A percentile compares a stretch with the other conserved stretches of the same genome.
Conservation (phyloP, 2,113 vertebrate genomes). For the Lophura nycthemera region DNA sequence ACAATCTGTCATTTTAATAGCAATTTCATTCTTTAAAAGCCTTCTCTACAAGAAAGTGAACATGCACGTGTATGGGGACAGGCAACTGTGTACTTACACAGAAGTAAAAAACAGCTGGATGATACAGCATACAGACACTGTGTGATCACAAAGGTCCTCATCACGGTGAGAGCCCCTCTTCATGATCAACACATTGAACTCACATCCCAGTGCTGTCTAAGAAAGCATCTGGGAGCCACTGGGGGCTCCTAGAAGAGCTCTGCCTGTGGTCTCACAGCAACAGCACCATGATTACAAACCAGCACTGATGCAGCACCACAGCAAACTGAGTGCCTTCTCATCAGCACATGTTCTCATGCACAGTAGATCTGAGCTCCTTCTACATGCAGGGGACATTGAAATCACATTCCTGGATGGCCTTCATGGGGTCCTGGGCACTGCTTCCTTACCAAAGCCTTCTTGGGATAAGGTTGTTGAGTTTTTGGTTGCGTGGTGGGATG, state of each 20-base stretch:
- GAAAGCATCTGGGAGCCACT: neutral
- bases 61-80: too few relatives aligned
- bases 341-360: neutral
- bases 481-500: neutral
- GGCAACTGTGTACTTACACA: neutral
- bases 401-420: neutral
- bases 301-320: neutral
- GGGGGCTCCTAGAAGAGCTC: neutral
- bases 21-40: neutral
- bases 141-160: neutral
- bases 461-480: accelerated
- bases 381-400: accelerated
- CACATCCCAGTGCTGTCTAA: neutral
- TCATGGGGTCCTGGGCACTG: neutral
- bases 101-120: neutral
- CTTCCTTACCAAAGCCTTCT: neutral
- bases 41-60: neutral
- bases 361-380: neutral
- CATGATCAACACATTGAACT: accelerated
- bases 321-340: neutral
- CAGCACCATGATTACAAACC: neutral
- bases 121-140: neutral
- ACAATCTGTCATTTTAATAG: neutral
- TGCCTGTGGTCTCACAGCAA: neutral
- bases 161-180: neutral